Base-by-base conservation (phyloP, 2,113 vertebrate genomes). In the Myocastor coypus region DNA sequence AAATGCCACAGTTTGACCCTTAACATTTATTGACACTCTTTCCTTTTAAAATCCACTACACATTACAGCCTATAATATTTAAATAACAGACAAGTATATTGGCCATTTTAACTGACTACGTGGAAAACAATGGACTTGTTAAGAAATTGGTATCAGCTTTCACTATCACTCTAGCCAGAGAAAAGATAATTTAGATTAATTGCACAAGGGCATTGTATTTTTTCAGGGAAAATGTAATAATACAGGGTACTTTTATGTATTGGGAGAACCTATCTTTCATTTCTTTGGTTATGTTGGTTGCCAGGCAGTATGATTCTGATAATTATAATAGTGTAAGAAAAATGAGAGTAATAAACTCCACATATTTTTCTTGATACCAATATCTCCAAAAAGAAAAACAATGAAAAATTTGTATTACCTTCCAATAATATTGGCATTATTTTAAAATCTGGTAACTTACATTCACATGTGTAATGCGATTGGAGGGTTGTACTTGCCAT, bases 71-170 rank as follows among this genome's bases (percentile, higher is more conserved):
- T 73, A 61, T 87, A 78, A n/a, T 73, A 34, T 77, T 93, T 55
- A 94, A n/a, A 32, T 83, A 84, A 22, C 55, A 90, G 1, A 68
- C 14, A 80, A 80, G 59, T 75, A 26, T 75, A 1, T 78, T 83
- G 30, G 50, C 64, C 59, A 0, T 86, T 69, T 46, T 93, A 20
- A 81, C 22, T 46, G 19, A 20, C 5, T 59, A 40, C 4, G 7
- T 84, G 37, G 63, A 91, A 96, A 86, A 30, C 10, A 37, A 42
- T 81, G 30, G 10, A 75, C 46, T 81, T 75, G 64, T 71, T 92
- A 87, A 85, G 14, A 84, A 42, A 3, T 83, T 95, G 57, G 30
- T 46, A 73, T n/a, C 82, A 7, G 0, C 46, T 83, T 0, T 92
- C 42, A 5, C 50, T 83, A 6, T 89, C 83, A 1, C 64, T 80